These are phyloP conservation scores for Penaeus vannamei DNA, from an alignment of 1,140 invertebrate genomes.

Conservation along the genomic window DNA sequence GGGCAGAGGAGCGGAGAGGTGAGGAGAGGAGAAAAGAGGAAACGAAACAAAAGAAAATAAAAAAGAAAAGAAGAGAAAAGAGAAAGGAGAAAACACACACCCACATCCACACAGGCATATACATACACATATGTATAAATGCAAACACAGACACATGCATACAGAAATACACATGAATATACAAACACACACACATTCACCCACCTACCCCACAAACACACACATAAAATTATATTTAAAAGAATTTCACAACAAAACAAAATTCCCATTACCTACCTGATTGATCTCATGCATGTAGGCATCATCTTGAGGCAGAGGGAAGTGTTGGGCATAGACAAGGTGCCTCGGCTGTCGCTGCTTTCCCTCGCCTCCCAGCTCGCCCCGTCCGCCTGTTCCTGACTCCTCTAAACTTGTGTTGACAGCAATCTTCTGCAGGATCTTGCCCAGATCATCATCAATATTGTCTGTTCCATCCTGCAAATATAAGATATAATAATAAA, in stretches of 20 bases:
- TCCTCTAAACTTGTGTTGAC: conserved; percentile 64
- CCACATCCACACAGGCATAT: no score
- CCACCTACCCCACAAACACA: no score
- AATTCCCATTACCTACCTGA: conserved; percentile 37
- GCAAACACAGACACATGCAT: no score
- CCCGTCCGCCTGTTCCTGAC: conserved; percentile 41
- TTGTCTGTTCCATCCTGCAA: conserved; percentile 83
- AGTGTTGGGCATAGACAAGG: conserved; percentile 91
- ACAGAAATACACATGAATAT: no score
- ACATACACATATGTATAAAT: no score
- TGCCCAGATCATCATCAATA: conserved; percentile 92
- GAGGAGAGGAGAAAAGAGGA: no score
- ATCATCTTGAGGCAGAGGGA: conserved; percentile 80
- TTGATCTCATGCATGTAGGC: conserved; percentile 69
- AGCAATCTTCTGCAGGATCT: conserved; percentile 87
- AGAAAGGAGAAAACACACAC: no score
- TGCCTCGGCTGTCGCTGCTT: conserved; percentile 79
- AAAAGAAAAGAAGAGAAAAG: no score
- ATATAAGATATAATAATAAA: not conserved
- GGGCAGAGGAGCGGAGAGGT: no score
- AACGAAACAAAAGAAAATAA: no score
- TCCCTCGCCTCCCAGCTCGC: conserved; percentile 67
- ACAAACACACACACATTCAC: no score
- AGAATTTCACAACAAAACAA: not conserved
- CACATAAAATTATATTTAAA: no score